Base-by-base conservation (phyloP, 2,797 vertebrate genomes). In the Rhinella marina region DNA sequence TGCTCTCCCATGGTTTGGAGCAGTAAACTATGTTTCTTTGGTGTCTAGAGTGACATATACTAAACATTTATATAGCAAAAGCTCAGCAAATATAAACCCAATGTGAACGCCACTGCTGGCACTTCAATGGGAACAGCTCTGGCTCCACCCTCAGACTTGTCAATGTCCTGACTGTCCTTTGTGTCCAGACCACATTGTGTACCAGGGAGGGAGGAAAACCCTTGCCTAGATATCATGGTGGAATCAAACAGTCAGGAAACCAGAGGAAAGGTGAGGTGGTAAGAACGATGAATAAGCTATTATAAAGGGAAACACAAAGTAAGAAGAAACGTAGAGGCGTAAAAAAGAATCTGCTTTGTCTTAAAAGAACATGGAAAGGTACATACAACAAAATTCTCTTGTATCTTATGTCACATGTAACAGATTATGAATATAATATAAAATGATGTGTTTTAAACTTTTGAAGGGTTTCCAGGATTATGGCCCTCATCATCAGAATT, bases 231-330 rank as follows among this genome's bases (percentile, higher is more conserved):
- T 62, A 84, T 87, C 41, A 62, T 32, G 48, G 50, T 68, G 48
- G 27, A 88, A 70, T 52, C 12, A 77, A 82, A 82, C 27, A 41
- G n/a, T 16, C 68, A 73, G 86, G 86, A 84, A 88, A 88, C 48
- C 7, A 78, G 64, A 77, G 62, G 80, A 82, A 82, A 66, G 32
- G 80, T 48, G 57, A 87, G 70, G 77, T 62, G 80, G 70, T 21
- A 19, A 57, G 4, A 57, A 25, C 21, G 76, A 57, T 29, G 25
- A 79, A 57, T 57, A 50, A 75, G 50, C 48, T n/a, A 77, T 16
- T n/a, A 54, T 25, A n/a, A 54, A 14, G 12, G 48, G 21, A n/a
- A 62, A n/a, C n/a, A 66, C 56, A 57, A 17, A 14, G 56, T 16
- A 41, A 10, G 19, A 2, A 48, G 8, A 73, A 73, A 10, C 21